Evolutionary conservation across 2,797 vertebrate species (phyloP).

Genomic region (Hypotaenidia philippensis): DNA sequence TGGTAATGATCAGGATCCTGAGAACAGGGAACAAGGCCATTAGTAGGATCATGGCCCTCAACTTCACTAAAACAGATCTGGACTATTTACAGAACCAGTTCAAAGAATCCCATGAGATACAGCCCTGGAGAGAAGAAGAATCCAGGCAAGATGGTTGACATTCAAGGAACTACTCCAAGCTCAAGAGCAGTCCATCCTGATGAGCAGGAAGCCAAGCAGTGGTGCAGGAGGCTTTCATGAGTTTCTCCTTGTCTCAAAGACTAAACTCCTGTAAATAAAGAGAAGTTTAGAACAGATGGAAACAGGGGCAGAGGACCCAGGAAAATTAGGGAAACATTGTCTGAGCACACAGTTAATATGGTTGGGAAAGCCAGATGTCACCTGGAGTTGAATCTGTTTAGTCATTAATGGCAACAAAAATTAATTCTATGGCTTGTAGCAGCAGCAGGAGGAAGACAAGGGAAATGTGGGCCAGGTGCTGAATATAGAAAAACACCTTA

Average conservation of each 20-base stretch:
- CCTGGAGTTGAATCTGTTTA: background rate
- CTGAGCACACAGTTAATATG: background rate
- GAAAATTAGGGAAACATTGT: background rate
- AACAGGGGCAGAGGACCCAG: background rate
- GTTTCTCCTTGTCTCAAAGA: background rate
- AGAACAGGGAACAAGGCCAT: background rate
- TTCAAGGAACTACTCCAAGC: background rate
- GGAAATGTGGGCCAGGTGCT: background rate
- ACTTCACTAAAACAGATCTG: background rate
- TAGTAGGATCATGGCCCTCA: background rate
- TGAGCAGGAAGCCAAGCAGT: background rate
- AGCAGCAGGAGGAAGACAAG: background rate
- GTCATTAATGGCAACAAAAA: background rate
- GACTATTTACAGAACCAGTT: background rate
- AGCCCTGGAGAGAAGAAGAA: background rate
- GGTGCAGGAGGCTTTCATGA: background rate
- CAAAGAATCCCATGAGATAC: background rate
- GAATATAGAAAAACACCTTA: background rate
- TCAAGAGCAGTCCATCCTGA: background rate
- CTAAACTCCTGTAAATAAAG: background rate
- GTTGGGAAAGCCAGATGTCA: background rate
- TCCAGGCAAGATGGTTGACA: background rate
- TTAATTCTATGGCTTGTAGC: background rate
- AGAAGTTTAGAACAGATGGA: background rate
- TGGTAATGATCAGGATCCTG: background rate